Conservation (phyloP, 2,113 vertebrate genomes). For the Prietella phreatophila region DNA sequence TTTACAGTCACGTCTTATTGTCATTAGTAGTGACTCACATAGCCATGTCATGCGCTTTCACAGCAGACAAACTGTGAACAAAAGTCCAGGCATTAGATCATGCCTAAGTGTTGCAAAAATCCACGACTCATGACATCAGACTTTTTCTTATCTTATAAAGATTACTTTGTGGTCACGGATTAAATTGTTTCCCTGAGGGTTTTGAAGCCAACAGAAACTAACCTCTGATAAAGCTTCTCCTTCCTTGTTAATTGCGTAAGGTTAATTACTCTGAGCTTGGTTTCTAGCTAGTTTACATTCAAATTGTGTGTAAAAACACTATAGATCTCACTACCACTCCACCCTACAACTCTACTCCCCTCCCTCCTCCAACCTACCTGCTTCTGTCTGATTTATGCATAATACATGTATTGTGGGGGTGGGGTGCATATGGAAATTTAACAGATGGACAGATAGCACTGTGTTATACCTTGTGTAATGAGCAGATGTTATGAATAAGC, state of each 20-base stretch:
- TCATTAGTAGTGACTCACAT: not conserved
- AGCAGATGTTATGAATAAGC: not conserved
- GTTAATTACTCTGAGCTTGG: too few species aligned
- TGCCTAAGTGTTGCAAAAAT: not conserved
- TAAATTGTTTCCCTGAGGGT: not conserved
- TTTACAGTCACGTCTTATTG: not conserved
- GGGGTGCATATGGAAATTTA: not conserved
- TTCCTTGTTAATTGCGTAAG: not conserved
- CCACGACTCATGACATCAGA: not conserved
- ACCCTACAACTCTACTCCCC: not conserved
- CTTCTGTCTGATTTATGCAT: not conserved
- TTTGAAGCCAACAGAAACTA: not conserved
- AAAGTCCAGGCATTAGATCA: not conserved
- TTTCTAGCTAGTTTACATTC: not conserved
- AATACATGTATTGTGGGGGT: not conserved
- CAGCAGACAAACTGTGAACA: not conserved
- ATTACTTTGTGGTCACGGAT: not conserved
- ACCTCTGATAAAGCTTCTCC: not conserved
- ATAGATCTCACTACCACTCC: not conserved
- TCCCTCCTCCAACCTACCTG: not conserved
- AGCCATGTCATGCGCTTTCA: not conserved
- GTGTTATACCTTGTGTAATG: not conserved
- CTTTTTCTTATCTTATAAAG: conserved; percentile 26
- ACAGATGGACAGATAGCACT: not conserved
- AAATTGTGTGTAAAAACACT: not conserved